Evolutionary conservation across 2,888 invertebrate species (phyloP), one percentile per base, ranked within the genome.

Genomic region (Caenorhabditis plicata): DNA sequence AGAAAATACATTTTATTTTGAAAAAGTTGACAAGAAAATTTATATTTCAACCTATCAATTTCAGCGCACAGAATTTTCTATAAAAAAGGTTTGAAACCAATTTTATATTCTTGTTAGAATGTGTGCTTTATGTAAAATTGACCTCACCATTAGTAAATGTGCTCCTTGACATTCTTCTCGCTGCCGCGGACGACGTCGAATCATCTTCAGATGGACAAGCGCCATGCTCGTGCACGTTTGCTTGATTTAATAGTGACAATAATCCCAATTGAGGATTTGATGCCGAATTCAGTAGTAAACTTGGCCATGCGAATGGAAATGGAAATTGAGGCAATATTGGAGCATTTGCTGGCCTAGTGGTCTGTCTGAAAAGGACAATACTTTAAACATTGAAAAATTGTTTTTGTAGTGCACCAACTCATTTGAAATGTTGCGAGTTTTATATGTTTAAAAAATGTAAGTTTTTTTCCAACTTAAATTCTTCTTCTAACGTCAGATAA

Each of bases 201-300:
- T 65, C 69, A 26, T 69, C 71, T 20, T 62, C 64, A 23, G 67
- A 67, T 26, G 65, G 29, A 47, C 46, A 64, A 1, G 65, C n/a
- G 55, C 22, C 56, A 56, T 11, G 64, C 48, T 4, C 64, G 67
- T 8, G 47, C 46, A 9, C 64, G 55, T 13, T 38, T 11, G 33
- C 39, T 35, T 32, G 38, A 7, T 19, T 35, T 11, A 47, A 38
- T 3, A 25, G 33, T 9, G 36, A 41, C 9, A 31, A 19, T 7
- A 44, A 8, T 1, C 27, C 35, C 5, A 22, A 40, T 32, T 39
- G 27, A 35, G 9, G 46, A 39, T 43, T 46, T 1, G 57, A 64
- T 1, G 51, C 60, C 1, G 64, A 63, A 44, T 67, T 71, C 32
- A 68, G 51, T 8, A 72, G 38, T 23, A 72, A 45, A 2, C 68